These are phyloP conservation scores for Condylura cristata DNA, from an alignment of 2,113 vertebrate genomes.

Conservation along the genomic window DNA sequence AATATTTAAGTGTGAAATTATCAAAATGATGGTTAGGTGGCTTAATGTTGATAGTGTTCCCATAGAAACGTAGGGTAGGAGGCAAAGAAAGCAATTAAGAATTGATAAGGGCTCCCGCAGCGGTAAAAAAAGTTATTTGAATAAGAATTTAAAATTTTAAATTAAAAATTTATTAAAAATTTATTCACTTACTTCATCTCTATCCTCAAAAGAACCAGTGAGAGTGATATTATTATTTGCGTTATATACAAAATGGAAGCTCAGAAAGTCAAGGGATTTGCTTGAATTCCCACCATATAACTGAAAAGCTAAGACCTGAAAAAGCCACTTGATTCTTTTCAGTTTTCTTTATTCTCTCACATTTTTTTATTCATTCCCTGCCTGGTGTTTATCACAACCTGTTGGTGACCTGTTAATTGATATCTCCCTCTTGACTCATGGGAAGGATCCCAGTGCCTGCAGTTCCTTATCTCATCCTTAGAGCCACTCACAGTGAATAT, in stretches of 20 bases:
- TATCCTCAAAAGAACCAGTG: background rate
- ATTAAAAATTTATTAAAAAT: constrained; percentile 7
- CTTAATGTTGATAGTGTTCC: background rate
- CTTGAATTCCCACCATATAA: background rate
- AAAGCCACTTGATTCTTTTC: background rate
- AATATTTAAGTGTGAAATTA: background rate
- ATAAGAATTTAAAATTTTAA: constrained; percentile 1
- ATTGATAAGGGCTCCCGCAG: background rate
- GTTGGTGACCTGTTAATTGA: background rate
- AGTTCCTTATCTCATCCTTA: background rate
- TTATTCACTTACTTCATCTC: background rate
- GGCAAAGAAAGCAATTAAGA: background rate
- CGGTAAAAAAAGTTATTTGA: background rate
- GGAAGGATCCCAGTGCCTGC: background rate
- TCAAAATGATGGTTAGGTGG: background rate
- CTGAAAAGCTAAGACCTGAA: background rate
- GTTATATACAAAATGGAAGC: background rate
- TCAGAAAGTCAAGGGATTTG: background rate
- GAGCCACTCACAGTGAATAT: background rate
- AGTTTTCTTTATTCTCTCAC: background rate
- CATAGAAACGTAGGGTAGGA: background rate
- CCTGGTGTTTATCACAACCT: background rate
- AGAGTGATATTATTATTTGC: constrained; percentile 44
- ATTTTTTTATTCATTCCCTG: background rate
- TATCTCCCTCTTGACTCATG: background rate